Evolutionary conservation across 1,140 invertebrate genomes (phyloP).

Genomic region (Steinernema khuongi): DNA sequence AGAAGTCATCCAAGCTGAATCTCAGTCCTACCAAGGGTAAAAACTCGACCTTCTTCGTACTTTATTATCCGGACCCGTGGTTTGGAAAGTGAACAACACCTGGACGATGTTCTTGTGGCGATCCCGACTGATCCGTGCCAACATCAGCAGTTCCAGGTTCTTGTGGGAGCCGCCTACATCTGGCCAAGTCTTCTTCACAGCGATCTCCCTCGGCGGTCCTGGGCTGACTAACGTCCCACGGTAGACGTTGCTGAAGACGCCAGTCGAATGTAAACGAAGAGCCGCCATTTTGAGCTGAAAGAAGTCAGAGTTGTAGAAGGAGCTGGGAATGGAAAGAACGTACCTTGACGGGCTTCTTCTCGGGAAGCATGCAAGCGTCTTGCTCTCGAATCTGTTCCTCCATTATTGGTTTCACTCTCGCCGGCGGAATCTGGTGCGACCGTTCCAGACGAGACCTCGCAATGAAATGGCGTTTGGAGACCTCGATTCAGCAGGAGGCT

Average conservation of each 20-base stretch:
- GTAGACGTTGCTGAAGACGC: constrained; percentile 42
- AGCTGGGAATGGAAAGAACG: no score
- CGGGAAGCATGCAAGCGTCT: no score
- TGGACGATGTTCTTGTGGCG: constrained; percentile 47
- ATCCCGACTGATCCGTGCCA: constrained; percentile 29
- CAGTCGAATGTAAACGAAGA: constrained; percentile 34
- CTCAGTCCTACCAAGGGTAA: no score
- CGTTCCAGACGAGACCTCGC: no score
- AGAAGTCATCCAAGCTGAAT: background rate
- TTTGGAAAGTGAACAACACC: constrained; percentile 43
- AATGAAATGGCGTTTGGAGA: no score
- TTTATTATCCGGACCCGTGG: constrained; percentile 24
- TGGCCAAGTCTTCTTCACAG: constrained; percentile 49
- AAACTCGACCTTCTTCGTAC: no score
- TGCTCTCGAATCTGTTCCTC: no score
- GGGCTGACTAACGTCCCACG: constrained; percentile 26
- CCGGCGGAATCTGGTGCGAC: no score
- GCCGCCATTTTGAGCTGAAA: constrained; percentile 39
- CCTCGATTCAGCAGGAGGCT: no score
- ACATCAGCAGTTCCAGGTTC: constrained; percentile 39
- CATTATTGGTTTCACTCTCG: no score
- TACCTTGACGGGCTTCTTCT: constrained; percentile 2
- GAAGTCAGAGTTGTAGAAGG: no score
- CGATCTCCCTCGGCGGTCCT: constrained; percentile 33
- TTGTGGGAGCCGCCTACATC: constrained; percentile 28